phyloP scores from a whole-genome alignment of 2,888 invertebrate genomes.

The Rugalucina vietnamica region DNA sequence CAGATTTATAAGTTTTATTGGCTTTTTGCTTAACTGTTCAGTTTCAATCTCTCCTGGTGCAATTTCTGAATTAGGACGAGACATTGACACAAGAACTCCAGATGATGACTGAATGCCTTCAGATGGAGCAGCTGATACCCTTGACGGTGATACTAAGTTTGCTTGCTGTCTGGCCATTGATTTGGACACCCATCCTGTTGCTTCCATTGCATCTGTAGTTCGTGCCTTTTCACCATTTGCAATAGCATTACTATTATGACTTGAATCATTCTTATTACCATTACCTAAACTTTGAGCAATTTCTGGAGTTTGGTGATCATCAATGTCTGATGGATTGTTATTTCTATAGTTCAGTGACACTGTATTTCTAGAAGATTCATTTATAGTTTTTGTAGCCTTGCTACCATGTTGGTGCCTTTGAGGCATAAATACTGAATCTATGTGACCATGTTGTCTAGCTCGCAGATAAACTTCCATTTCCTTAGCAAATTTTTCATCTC shows the following conservation, averaged over 20 bases:
- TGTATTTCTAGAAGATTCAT: neutral
- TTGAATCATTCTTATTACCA: neutral
- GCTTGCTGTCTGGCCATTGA: neutral
- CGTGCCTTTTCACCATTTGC: neutral
- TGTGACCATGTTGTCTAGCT: conserved; percentile 58
- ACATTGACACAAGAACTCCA: conserved; percentile 60
- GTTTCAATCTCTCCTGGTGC: neutral
- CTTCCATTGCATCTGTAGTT: neutral
- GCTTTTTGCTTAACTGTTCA: neutral
- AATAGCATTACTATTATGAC: neutral
- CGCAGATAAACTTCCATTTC: conserved; percentile 71
- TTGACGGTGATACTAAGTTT: neutral
- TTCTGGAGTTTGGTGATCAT: neutral
- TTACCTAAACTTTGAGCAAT: neutral
- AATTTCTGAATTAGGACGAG: neutral
- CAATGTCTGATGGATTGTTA: neutral
- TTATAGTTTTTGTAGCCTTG: neutral
- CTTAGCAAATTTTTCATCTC: conserved; percentile 74
- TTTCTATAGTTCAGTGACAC: neutral
- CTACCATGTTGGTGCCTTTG: conserved; percentile 42
- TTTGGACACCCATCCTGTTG: neutral
- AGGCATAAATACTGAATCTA: conserved; percentile 24
- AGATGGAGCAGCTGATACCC: conserved; percentile 18
- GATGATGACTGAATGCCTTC: conserved; percentile 63
- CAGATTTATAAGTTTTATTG: neutral